Conservation (phyloP, 1,140 invertebrate genomes). For the Sitophilus oryzae region DNA sequence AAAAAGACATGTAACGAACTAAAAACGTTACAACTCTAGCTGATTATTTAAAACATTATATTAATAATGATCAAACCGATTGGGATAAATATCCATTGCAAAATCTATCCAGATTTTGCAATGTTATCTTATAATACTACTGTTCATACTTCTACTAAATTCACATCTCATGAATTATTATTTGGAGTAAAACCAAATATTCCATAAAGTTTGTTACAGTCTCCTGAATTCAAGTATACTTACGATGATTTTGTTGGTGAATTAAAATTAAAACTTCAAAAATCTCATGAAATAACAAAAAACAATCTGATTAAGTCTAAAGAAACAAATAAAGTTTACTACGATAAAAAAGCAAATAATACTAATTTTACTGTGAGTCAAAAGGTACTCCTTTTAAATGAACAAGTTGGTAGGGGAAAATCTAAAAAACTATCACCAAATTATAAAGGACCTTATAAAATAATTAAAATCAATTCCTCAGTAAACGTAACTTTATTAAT, state of each 20-base stretch:
- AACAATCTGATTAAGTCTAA: neutral
- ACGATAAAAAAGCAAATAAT: conserved; percentile 13
- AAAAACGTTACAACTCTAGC: too few relatives aligned
- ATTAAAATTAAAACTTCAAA: conserved; percentile 8
- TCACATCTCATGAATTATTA: conserved; percentile 35
- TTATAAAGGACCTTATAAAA: conserved; percentile 14
- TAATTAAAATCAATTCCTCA: conserved; percentile 8
- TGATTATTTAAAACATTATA: conserved; percentile 43
- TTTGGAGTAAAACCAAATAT: too few relatives aligned
- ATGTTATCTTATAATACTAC: conserved; percentile 42
- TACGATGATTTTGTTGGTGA: too few relatives aligned
- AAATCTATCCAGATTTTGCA: conserved; percentile 36
- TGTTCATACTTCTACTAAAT: conserved; percentile 31
- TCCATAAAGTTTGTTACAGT: too few relatives aligned
- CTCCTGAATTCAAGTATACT: too few relatives aligned
- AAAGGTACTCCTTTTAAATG: neutral
- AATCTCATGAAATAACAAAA: conserved; percentile 3
- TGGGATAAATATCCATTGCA: conserved; percentile 44
- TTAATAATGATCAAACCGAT: conserved; percentile 38
- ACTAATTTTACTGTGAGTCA: conserved; percentile 1
- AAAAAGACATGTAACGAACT: too few relatives aligned
- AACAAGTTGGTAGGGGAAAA: neutral
- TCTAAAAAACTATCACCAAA: conserved; percentile 10
- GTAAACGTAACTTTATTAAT: conserved; percentile 7
- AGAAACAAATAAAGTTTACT: conserved; percentile 1